Base-by-base conservation (phyloP, 2,888 invertebrate species). In the Podotricha telesiphe region DNA sequence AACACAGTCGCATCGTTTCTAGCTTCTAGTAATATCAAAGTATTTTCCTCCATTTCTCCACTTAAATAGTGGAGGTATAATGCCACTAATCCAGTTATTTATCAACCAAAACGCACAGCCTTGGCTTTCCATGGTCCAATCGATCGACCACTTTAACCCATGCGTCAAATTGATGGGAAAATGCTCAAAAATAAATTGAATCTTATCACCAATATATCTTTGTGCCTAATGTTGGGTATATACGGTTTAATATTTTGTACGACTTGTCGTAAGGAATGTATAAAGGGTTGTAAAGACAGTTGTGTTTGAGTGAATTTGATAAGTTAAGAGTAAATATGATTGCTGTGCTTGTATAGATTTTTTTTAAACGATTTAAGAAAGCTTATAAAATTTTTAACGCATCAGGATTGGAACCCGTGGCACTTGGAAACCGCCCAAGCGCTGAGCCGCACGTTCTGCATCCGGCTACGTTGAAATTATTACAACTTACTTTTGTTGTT, bases 171-270 rank as follows among this genome's bases (percentile, higher is more conserved):
- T 74, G 75, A 75, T 73, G 71, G 72, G 70, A 69, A 72, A 68
- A 74, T 72, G 72, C 68, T 75, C 71, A 74, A 75, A 74, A 75
- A 75, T 71, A 74, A 74, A 75, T 74, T 64, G 75, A 68, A 73
- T 73, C 71, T 68, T 71, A 70, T 74, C 73, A 70, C 58, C 73
- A 69, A 70, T 75, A 75, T 68, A 73, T 75, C 73, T 74, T 70
- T 66, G 55, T 51, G 70, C 68, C 70, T 73, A 75, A 73, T 72
- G 65, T 61, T 50, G 61, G 11, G 37, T 19, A 22, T 34, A 67
- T 37, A 67, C 61, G 53, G 51, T 19, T 2, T 11, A 15, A 8
- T 37, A 37, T 37, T 53, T 11, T 42, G 20, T 53, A 34, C 61
- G 62, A 17, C 67, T 13, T 67, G 47, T 62, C 53, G 34, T 37